These are phyloP conservation scores for Achatina immaculata DNA, from an alignment of 1,140 invertebrate species.

Conservation along the genomic window DNA sequence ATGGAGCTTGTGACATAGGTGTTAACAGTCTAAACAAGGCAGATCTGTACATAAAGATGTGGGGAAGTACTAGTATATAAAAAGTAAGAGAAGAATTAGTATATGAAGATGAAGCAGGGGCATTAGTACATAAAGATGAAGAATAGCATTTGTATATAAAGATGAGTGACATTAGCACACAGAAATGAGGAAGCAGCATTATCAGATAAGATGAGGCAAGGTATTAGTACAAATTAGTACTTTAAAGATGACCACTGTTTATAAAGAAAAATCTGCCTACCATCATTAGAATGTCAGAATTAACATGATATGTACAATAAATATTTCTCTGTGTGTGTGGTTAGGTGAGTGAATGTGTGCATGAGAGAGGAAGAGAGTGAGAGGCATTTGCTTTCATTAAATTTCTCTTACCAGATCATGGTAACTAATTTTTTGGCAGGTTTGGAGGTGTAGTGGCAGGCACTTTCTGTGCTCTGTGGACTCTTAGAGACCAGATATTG, in stretches of 20 bases:
- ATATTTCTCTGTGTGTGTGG: background rate
- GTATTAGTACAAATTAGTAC: background rate
- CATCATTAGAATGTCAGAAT: background rate
- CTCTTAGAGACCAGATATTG: slow-evolving; percentile 83
- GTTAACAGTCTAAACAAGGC: too few relatives aligned
- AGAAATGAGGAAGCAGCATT: background rate
- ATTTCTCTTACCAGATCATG: too few relatives aligned
- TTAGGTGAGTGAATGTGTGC: background rate
- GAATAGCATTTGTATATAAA: too few relatives aligned
- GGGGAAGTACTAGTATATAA: too few relatives aligned
- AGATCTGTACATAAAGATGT: too few relatives aligned
- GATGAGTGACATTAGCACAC: too few relatives aligned
- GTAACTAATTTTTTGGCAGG: too few relatives aligned
- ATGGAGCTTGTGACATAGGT: too few relatives aligned
- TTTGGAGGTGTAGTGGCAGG: slow-evolving; percentile 87
- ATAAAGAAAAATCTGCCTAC: background rate
- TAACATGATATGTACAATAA: background rate
- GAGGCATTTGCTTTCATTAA: background rate
- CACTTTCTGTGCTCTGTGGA: slow-evolving; percentile 84
- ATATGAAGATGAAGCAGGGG: too few relatives aligned
- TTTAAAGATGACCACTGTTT: background rate
- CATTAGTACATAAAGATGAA: too few relatives aligned
- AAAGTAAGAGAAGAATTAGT: too few relatives aligned
- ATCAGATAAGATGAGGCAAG: background rate
- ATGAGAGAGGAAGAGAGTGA: background rate